Conservation (phyloP, 2,888 invertebrate genomes). For the Pachycephus smyrnensis region DNA sequence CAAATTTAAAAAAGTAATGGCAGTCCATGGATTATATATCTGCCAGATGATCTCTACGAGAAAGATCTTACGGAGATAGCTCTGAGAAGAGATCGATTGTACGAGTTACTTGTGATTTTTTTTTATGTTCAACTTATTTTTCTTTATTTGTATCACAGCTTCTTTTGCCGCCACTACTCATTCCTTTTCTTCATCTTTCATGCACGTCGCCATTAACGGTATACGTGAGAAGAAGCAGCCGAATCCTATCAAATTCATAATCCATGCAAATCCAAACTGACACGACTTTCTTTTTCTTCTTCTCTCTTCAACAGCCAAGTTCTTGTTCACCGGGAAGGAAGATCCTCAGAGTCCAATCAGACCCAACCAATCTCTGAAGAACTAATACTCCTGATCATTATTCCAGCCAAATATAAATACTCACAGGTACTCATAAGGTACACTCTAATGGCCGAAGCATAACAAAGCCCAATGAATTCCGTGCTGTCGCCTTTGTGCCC, state of each 20-base stretch:
- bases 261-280: conserved; percentile 39
- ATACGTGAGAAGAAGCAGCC: conserved; percentile 1
- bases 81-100: background rate
- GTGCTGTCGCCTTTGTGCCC: background rate
- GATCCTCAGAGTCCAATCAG: background rate
- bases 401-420: background rate
- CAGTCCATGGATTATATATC: background rate
- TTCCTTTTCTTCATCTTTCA: background rate
- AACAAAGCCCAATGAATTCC: background rate
- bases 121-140: background rate
- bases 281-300: conserved; percentile 6
- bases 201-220: background rate
- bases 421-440: background rate
- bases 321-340: background rate
- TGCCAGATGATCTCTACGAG: background rate
- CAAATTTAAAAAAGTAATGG: background rate
- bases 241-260: conserved; percentile 34
- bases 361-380: background rate
- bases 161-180: background rate
- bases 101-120: background rate
- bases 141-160: background rate
- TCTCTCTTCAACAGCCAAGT: background rate
- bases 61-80: background rate
- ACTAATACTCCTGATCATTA: background rate
- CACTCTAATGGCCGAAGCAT: background rate